Evolutionary conservation across 23 tunicate genomes (phyloP).

Genomic region (Ciona savignyi): DNA sequence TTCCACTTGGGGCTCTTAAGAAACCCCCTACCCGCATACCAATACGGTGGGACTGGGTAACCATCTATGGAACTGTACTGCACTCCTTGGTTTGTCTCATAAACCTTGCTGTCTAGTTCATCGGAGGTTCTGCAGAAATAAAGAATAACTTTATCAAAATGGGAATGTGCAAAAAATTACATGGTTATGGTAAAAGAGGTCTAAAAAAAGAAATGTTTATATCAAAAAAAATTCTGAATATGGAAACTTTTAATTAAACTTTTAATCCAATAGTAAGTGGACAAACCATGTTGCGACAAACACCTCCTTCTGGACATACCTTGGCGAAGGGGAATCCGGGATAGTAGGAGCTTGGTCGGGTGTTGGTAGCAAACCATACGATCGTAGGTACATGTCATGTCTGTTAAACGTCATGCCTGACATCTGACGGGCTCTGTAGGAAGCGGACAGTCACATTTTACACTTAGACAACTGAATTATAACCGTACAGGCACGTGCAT

Average conservation of each 20-base stretch:
- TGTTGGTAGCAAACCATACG: conserved; percentile 75
- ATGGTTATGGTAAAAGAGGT: too few species aligned
- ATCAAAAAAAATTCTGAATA: too few species aligned
- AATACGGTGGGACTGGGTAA: conserved; percentile 5
- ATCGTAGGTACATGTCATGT: conserved; percentile 82
- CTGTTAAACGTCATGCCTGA: conserved; percentile 68
- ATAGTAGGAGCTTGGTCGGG: conserved; percentile 22
- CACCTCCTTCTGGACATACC: conserved; percentile 18
- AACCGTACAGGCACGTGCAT: too few species aligned
- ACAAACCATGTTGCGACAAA: too few species aligned
- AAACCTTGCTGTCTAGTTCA: conserved; percentile 18
- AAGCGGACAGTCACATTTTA: background rate
- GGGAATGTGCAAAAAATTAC: too few species aligned
- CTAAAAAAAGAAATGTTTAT: too few species aligned
- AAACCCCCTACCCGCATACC: conserved; percentile 17
- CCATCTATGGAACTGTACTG: conserved; percentile 31
- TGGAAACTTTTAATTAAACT: too few species aligned
- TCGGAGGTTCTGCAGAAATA: conserved; percentile 9
- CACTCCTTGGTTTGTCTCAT: conserved; percentile 52
- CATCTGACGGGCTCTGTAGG: background rate
- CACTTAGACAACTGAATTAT: background rate
- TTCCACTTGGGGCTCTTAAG: conserved; percentile 26
- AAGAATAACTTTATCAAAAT: background rate
- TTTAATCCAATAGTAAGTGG: too few species aligned
- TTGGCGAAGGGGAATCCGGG: conserved; percentile 12